Base-by-base conservation (phyloP, 2,888 invertebrate genomes). In the Chymomyza fuscimana region DNA sequence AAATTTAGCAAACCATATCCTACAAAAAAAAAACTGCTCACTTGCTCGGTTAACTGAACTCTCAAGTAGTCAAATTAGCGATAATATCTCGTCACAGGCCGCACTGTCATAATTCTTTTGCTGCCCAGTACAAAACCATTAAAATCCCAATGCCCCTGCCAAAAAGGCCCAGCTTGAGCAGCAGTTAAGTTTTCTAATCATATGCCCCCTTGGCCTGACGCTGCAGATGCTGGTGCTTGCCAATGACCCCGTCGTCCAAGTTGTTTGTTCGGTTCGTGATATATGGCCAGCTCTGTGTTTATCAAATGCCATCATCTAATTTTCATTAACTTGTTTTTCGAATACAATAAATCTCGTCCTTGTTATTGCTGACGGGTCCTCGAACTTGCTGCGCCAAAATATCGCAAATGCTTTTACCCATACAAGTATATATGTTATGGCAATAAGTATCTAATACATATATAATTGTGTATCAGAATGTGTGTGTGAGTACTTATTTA, bases 41-140 rank as follows among this genome's bases (percentile, higher is more conserved):
- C 16, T 54, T 77, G 72, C 82, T 78, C 83, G 84, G 80, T 86
- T 84, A 86, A 84, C 84, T 83, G 86, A 84, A 81, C 83, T 80
- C 78, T 77, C 84, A 77, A 83, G 86, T 83, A 79, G 80, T 72
- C 81, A 77, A 86, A 86, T 86, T 84, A 86, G 82, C 82, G 86
- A 83, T 83, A 84, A 79, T 84, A 81, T 84, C 82, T 81, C 82
- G n/a, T 9, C 22, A 22, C 54, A 19, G 22, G 82, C 76, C 82
- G 86, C 86, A 83, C 86, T 86, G 86, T 83, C 86, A 86, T 86
- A 83, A 83, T 84, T 83, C 86, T 83, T 83, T 69, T 73, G 77
- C 80, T 73, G 75, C 73, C 78, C 76, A 56, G 64, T 50, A 67
- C 84, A 86, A 83, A 73, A 66, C 82, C 84, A 86, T 83, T 83